A percentile compares a stretch with the other conserved stretches of the same genome.
Conservation (phyloP, 2,888 invertebrate genomes). For the Cataglyphis albicans region DNA sequence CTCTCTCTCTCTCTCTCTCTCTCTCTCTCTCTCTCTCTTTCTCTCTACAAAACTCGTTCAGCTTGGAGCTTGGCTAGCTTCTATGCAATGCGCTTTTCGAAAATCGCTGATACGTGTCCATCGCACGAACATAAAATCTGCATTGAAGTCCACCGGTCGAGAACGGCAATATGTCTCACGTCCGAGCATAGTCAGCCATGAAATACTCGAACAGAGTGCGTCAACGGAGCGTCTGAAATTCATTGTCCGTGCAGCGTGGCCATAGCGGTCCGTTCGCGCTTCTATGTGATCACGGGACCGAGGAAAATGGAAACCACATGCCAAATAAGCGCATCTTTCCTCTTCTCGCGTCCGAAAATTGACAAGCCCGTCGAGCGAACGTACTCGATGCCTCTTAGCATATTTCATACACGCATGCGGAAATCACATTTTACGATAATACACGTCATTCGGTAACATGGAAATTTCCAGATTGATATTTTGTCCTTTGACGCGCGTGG, state of each 20-base stretch:
- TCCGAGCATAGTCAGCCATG: slow-evolving; percentile 52
- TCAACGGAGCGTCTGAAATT: slow-evolving; percentile 64
- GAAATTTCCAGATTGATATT: slow-evolving; percentile 20
- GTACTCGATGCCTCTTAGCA: slow-evolving; percentile 18
- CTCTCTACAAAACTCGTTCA: not conserved
- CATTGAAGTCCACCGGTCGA: slow-evolving; percentile 57
- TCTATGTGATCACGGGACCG: slow-evolving; percentile 43
- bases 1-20: not conserved
- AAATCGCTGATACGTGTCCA: slow-evolving; percentile 51
- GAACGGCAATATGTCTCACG: slow-evolving; percentile 57
- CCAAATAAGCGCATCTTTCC: slow-evolving; percentile 40
- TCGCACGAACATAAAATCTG: slow-evolving; percentile 50
- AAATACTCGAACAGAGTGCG: slow-evolving; percentile 52
- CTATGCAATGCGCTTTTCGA: slow-evolving; percentile 41
- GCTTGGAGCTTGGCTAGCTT: slow-evolving; percentile 14
- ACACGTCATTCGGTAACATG: slow-evolving; percentile 10
- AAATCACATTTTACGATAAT: slow-evolving; percentile 18
- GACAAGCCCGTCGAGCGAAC: slow-evolving; percentile 14
- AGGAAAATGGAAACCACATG: slow-evolving; percentile 50
- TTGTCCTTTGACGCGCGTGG: not conserved
- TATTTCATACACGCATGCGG: not conserved
- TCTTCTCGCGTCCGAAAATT: slow-evolving; percentile 10
- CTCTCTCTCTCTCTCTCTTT: not conserved
- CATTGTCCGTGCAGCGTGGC: slow-evolving; percentile 51
- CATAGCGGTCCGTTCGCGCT: slow-evolving; percentile 39